phyloP scores from a whole-genome alignment of 2,888 invertebrate genomes.

The Nudaria mundana region DNA sequence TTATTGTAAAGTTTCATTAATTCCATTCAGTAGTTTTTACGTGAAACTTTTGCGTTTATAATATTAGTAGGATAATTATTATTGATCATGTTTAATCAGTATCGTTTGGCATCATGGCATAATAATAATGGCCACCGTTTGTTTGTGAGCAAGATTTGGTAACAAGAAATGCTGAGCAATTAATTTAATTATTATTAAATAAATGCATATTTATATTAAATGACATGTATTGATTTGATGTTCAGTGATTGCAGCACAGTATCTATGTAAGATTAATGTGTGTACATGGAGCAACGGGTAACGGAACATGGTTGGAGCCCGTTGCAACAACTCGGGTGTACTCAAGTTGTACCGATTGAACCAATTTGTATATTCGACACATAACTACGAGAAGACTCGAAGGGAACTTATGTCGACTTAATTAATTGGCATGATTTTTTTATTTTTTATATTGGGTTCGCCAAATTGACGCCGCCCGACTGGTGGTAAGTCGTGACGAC shows the following conservation, averaged over 20 bases:
- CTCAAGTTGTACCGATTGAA: constrained; percentile 14
- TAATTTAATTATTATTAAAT: constrained; percentile 44
- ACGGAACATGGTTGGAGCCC: constrained; percentile 6
- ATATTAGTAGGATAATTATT: too few species aligned
- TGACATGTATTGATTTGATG: constrained; percentile 41
- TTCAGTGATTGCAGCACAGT: constrained; percentile 39
- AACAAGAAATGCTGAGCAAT: constrained; percentile 24
- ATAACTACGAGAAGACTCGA: constrained; percentile 39
- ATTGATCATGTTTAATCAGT: too few species aligned
- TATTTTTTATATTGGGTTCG: too few species aligned
- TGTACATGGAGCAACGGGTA: constrained; percentile 12
- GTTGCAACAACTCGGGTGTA: constrained; percentile 17
- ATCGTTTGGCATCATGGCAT: too few species aligned
- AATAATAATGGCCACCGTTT: constrained; percentile 15
- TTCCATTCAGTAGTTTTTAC: too few species aligned
- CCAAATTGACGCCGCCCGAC: too few species aligned
- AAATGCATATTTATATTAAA: constrained; percentile 37
- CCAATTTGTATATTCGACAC: constrained; percentile 44
- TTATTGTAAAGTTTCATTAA: too few species aligned
- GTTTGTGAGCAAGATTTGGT: constrained; percentile 24
- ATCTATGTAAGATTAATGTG: constrained; percentile 36
- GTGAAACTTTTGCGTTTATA: too few species aligned
- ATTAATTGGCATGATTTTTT: too few species aligned
- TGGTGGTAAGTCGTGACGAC: too few species aligned
- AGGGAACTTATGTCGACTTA: too few species aligned